Base-by-base conservation (phyloP, 2,888 invertebrate genomes). In the Lithophane ornitopus region DNA sequence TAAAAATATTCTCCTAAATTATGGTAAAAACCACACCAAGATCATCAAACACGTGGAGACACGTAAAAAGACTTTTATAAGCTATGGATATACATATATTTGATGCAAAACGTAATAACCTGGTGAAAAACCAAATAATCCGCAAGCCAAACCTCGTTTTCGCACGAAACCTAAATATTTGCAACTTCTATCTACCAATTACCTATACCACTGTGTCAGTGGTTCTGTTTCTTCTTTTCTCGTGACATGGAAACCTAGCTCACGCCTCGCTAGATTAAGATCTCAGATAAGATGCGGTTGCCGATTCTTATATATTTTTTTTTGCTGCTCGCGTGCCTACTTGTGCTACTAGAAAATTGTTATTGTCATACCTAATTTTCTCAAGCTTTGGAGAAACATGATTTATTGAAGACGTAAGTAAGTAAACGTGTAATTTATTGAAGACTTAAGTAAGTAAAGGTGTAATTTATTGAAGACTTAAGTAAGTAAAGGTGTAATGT, bases 331-430 rank as follows among this genome's bases (percentile, higher is more conserved):
- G 89, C 89, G 86, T 88, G 89, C 74, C 73, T 61, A 34, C 22
- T 70, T 76, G 70, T 70, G 70, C 82, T 82, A 81, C 81, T 82
- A 87, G 82, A 81, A 85, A 86, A 86, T 80, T 74, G 74, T 82
- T 83, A 86, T 88, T 88, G 87, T 88, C 80, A 71, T 77, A 81
- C 84, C 85, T 83, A 82, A 79, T 83, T 71, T 76, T 81, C 76
- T 72, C 87, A 85, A 63, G 66, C 56, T 65, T 67, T 19, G 70
- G 41, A 58, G 39, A 66, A 70, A 59, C 44, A 67, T 73, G 70
- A 71, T 73, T 78, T 66, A 61, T 77, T 75, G 73, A 56, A 70
- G 26, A 44, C 65, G 69, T 62, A 68, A 65, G 41, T 65, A 49
- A 66, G 63, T 78, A 67, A 71, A 71, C 46, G 28, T 74, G 74